These are phyloP conservation scores for Scolopax rusticola DNA, from an alignment of 2,797 vertebrate species.

Conservation along the genomic window DNA sequence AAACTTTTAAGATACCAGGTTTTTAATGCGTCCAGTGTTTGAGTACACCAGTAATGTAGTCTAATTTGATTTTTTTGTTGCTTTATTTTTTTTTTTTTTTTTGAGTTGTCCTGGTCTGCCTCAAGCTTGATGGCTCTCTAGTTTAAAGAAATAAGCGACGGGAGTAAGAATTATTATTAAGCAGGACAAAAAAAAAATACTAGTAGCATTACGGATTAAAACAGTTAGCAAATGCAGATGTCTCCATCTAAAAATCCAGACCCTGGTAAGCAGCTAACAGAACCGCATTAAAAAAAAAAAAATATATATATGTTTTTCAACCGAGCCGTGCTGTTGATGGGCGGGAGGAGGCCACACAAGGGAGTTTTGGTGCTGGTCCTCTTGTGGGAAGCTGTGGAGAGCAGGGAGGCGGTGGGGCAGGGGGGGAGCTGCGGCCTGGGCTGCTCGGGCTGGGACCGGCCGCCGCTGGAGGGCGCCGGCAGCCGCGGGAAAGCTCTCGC, in stretches of 20 bases:
- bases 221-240: not conserved
- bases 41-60: not conserved
- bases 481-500: not conserved
- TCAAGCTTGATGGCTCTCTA: not conserved
- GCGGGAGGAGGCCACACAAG: not conserved
- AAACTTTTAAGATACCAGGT: not conserved
- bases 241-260: not conserved
- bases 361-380: not conserved
- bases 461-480: conserved; percentile 35
- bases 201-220: not conserved
- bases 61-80: not conserved
- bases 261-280: not conserved
- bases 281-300: not conserved
- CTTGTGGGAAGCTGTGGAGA: not conserved
- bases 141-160: not conserved
- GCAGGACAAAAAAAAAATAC: not conserved
- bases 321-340: not conserved
- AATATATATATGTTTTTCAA: not conserved
- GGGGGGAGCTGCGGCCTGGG: accelerated
- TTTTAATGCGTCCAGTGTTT: not conserved
- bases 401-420: not conserved
- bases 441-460: not conserved
- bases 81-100: not conserved
- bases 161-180: not conserved
- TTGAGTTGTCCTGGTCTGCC: not conserved